These are phyloP conservation scores for Myripristis murdjan DNA, from an alignment of 2,797 vertebrate species.

Conservation along the genomic window DNA sequence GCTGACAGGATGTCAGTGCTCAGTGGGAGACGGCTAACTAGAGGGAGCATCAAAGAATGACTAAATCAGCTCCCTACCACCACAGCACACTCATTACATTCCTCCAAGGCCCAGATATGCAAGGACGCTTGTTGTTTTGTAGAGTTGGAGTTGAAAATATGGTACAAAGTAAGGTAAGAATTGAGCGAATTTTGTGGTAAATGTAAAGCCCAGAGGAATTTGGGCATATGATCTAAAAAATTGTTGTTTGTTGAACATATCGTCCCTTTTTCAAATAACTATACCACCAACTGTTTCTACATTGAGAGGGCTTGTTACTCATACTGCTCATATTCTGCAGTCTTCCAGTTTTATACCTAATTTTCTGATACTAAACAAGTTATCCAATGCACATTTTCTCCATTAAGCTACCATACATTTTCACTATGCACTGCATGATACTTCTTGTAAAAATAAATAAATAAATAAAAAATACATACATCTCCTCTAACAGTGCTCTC, in stretches of 20 bases:
- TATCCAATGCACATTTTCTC: not conserved
- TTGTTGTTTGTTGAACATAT: not conserved
- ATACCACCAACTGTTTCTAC: not conserved
- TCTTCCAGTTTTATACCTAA: conserved; percentile 4
- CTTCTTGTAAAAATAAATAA: too few relatives aligned
- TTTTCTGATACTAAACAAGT: too few relatives aligned
- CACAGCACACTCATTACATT: conserved; percentile 66
- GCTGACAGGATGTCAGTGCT: conserved; percentile 84
- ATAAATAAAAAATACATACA: conserved; percentile 23
- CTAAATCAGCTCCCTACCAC: conserved; percentile 77
- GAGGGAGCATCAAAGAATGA: conserved; percentile 81
- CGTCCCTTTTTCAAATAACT: not conserved
- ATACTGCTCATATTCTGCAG: not conserved
- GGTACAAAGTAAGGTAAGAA: not conserved
- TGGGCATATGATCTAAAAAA: not conserved
- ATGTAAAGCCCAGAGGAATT: not conserved
- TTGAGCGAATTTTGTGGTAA: conserved; percentile 1
- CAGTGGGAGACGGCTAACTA: conserved; percentile 81
- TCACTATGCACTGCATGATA: not conserved
- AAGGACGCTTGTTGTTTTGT: conserved; percentile 45
- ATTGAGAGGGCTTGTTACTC: too few relatives aligned
- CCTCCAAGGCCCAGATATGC: conserved; percentile 74
- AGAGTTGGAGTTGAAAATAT: conserved; percentile 26
- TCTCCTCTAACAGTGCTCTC: conserved; percentile 34
- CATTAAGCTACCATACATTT: not conserved